phyloP scores from a whole-genome alignment of 1,140 invertebrate species.

The Lepidotrigona ventralis region DNA sequence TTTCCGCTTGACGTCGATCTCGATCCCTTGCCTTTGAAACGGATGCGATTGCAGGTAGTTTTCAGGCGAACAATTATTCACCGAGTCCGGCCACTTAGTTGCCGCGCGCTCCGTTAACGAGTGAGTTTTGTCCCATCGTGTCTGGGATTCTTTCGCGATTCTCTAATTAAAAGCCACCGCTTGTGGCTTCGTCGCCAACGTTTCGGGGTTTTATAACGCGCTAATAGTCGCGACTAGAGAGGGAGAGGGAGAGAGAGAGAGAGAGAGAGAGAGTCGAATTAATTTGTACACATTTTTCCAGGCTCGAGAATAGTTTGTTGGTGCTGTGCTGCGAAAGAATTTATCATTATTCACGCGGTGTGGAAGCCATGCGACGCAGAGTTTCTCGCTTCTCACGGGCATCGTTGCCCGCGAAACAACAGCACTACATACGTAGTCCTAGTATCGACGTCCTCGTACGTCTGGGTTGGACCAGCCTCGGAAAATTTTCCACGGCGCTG shows the following conservation, averaged over 20 bases:
- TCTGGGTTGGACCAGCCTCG: background rate
- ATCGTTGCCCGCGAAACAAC: conserved; percentile 5
- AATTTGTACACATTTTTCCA: conserved; percentile 17
- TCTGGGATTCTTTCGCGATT: conserved; percentile 38
- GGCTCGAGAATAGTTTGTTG: background rate
- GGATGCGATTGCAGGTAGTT: background rate
- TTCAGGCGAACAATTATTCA: conserved; percentile 27
- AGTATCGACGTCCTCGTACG: conserved; percentile 16
- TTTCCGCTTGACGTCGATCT: background rate
- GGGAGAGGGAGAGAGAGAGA: too few relatives aligned
- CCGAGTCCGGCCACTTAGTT: conserved; percentile 14
- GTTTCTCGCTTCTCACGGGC: background rate
- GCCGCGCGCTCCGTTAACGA: conserved; percentile 22
- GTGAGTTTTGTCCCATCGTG: conserved; percentile 36
- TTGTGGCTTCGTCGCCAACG: background rate
- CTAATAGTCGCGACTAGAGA: conserved; percentile 25
- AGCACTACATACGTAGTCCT: background rate
- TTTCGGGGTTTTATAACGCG: conserved; percentile 19
- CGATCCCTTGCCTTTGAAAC: background rate
- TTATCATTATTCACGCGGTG: background rate
- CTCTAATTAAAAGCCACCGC: conserved; percentile 29
- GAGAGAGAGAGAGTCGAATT: conserved; percentile 5
- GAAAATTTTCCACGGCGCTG: conserved; percentile 55
- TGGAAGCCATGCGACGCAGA: background rate
- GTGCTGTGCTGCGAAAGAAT: background rate